A percentile compares a stretch with the other conserved stretches of the same genome.
phyloP scores from a whole-genome alignment of 1,140 invertebrate species.

The Cataglyphis hispanica region DNA sequence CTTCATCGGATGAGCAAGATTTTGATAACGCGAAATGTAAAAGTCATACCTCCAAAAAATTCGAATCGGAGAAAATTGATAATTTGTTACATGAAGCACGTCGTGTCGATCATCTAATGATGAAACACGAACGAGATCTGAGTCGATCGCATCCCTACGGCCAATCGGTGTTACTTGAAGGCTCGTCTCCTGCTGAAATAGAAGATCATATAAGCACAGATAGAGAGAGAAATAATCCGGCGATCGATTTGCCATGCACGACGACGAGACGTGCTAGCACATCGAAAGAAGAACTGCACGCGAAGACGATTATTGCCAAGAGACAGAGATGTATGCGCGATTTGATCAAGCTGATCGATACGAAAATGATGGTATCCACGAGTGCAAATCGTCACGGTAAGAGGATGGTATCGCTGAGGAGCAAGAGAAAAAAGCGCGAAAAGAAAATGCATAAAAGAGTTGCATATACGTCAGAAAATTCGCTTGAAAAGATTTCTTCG shows the following conservation, averaged over 20 bases:
- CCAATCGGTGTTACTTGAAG: neutral
- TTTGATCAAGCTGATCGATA: slow-evolving; percentile 82
- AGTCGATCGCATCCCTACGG: neutral
- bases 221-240: neutral
- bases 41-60: neutral
- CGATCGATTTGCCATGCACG: neutral
- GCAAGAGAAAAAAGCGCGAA: slow-evolving; percentile 48
- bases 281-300: neutral
- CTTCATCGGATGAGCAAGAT: neutral
- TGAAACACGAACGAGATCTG: slow-evolving; percentile 14
- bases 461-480: neutral
- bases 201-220: neutral
- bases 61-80: neutral
- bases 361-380: slow-evolving; percentile 79
- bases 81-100: neutral
- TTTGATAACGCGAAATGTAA: neutral
- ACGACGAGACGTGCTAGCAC: neutral
- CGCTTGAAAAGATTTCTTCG: slow-evolving; percentile 3
- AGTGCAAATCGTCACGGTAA: slow-evolving; percentile 18
- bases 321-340: slow-evolving; percentile 81
- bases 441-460: slow-evolving; percentile 16
- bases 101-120: neutral
- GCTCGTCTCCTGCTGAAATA: neutral
- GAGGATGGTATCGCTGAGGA: neutral
- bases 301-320: neutral